A percentile compares a stretch with the other conserved stretches of the same genome.
phyloP scores from a whole-genome alignment of 2,797 vertebrate species.

The Phrynocephalus guinanensis region DNA sequence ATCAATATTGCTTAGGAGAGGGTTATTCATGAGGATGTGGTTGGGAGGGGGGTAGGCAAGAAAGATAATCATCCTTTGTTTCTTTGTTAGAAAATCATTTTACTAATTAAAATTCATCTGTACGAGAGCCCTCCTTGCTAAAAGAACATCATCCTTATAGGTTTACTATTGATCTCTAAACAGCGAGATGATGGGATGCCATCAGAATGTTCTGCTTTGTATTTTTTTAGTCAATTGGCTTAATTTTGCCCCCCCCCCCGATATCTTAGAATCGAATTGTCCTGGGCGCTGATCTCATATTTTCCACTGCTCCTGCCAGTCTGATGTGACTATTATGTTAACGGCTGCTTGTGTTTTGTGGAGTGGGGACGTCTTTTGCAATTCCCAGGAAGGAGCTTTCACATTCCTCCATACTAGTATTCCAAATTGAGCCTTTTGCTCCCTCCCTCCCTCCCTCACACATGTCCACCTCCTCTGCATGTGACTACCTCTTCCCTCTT shows the following conservation, averaged over 20 bases:
- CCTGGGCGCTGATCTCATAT: conserved; percentile 1
- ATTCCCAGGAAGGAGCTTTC: conserved; percentile 68
- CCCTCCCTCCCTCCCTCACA: conserved; percentile 35
- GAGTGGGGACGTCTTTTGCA: conserved; percentile 68
- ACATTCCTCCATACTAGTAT: conserved; percentile 74
- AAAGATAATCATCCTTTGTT: conserved; percentile 63
- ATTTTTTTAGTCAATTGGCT: neutral
- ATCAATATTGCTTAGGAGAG: conserved; percentile 59
- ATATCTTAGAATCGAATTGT: conserved; percentile 67
- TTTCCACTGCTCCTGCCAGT: conserved; percentile 57
- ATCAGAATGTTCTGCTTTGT: neutral
- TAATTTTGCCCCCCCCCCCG: conserved; percentile 47
- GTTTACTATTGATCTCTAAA: conserved; percentile 48
- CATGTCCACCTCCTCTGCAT: conserved; percentile 30
- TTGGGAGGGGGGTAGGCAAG: conserved; percentile 24
- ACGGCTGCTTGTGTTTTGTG: conserved; percentile 32
- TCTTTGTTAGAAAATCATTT: conserved; percentile 69
- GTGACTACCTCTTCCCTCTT: conserved; percentile 45
- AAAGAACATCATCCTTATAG: conserved; percentile 24
- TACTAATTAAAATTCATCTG: conserved; percentile 71
- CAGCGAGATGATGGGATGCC: conserved; percentile 22
- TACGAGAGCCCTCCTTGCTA: conserved; percentile 17
- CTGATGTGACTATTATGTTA: conserved; percentile 47
- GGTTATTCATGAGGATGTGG: conserved; percentile 34
- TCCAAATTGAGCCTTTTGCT: conserved; percentile 43